Conservation (phyloP, 2,888 invertebrate species). For the Agrotis puta region DNA sequence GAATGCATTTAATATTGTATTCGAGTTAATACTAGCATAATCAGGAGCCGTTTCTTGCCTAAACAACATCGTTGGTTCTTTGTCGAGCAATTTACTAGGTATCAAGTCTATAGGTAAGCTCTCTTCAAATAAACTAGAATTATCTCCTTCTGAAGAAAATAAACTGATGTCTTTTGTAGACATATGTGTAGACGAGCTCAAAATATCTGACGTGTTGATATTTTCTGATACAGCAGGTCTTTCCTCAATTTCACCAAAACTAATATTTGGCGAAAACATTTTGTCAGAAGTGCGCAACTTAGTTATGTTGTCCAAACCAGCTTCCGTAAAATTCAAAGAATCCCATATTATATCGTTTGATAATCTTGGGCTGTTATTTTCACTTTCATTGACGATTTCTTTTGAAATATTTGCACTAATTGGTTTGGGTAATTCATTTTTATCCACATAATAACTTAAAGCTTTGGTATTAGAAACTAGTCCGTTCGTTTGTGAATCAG, state of each 20-base stretch:
- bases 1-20: constrained; percentile 80
- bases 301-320: constrained; percentile 77
- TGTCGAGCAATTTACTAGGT: constrained; percentile 86
- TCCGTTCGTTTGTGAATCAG: background rate
- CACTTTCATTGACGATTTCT: constrained; percentile 19
- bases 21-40: constrained; percentile 73
- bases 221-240: constrained; percentile 59
- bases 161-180: constrained; percentile 82
- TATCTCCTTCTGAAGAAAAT: constrained; percentile 87
- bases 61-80: constrained; percentile 64
- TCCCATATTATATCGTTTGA: constrained; percentile 82
- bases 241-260: constrained; percentile 77
- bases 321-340: constrained; percentile 81
- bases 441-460: constrained; percentile 5
- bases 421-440: constrained; percentile 23
- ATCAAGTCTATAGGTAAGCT: constrained; percentile 90
- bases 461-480: background rate
- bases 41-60: constrained; percentile 64
- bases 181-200: constrained; percentile 63
- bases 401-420: constrained; percentile 19
- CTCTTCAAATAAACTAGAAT: constrained; percentile 91
- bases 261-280: constrained; percentile 82
- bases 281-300: constrained; percentile 74
- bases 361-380: constrained; percentile 42
- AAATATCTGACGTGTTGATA: constrained; percentile 44